Conservation (phyloP, 1,140 invertebrate species). For the Platyura marginata region DNA sequence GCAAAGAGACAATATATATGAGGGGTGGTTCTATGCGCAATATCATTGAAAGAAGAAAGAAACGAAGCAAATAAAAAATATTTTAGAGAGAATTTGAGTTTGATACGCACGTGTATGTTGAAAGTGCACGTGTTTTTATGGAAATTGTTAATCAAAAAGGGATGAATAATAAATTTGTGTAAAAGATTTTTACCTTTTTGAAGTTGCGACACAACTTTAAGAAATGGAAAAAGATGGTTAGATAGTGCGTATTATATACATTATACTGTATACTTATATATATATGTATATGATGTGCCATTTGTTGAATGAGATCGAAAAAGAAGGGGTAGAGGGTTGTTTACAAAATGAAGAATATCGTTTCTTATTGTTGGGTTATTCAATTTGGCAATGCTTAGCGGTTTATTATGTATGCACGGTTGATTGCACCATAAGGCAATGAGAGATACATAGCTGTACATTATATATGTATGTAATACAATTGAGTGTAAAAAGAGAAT, state of each 20-base stretch:
- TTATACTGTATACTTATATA: not conserved
- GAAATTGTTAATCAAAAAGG: not conserved
- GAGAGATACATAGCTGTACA: too few relatives aligned
- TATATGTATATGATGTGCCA: not conserved
- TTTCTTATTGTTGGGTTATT: too few relatives aligned
- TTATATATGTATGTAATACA: too few relatives aligned
- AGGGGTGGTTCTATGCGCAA: not conserved
- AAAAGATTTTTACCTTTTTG: not conserved
- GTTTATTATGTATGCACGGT: too few relatives aligned
- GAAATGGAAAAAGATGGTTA: not conserved
- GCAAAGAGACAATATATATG: too few relatives aligned
- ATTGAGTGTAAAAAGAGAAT: too few relatives aligned
- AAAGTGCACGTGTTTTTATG: not conserved
- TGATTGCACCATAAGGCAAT: too few relatives aligned
- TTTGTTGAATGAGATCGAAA: not conserved
- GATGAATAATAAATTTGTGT: not conserved
- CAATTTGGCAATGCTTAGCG: too few relatives aligned
- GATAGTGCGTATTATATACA: not conserved
- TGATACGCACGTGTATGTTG: not conserved
- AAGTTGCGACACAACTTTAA: not conserved
- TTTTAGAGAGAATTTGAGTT: not conserved
- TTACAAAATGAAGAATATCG: too few relatives aligned
- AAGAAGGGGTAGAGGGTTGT: too few relatives aligned
- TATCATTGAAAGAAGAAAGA: not conserved
- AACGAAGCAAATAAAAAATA: not conserved